Percentiles rank a stretch among this genome's conserved stretches.
phyloP scores from a whole-genome alignment of 92 coral and sea anemone genomes.

The Paramuricea clavata region DNA sequence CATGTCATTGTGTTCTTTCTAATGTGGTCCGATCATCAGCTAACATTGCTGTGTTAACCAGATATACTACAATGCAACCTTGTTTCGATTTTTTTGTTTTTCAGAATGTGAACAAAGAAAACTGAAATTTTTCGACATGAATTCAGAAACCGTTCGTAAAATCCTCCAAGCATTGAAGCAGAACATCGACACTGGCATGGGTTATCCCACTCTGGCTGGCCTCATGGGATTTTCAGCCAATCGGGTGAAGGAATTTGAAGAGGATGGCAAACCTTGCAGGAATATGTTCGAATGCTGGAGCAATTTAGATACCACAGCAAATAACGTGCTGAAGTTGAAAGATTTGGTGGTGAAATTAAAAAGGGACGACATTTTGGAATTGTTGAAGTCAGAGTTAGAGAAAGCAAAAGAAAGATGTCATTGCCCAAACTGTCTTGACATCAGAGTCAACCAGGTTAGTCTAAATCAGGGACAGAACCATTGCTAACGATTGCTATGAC shows the following conservation, averaged over 20 bases:
- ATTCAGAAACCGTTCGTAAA: not conserved
- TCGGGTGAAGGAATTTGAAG: not conserved
- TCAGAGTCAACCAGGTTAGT: too few relatives aligned
- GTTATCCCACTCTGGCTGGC: conserved; percentile 9
- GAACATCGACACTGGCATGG: conserved; percentile 1
- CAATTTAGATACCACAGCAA: not conserved
- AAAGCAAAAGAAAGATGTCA: not conserved
- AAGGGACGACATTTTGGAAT: conserved; percentile 1
- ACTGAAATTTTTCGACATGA: not conserved
- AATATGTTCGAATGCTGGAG: not conserved
- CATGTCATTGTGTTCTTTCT: too few relatives aligned
- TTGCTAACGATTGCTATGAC: too few relatives aligned
- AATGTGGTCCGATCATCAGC: too few relatives aligned
- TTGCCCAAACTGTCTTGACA: not conserved
- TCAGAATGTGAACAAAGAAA: not conserved
- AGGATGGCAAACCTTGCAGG: not conserved
- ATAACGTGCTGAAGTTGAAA: conserved; percentile 1
- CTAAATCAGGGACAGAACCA: too few relatives aligned
- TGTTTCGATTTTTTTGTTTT: not conserved
- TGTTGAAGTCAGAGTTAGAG: not conserved
- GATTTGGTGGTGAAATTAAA: not conserved
- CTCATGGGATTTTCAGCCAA: not conserved
- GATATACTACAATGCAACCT: too few relatives aligned
- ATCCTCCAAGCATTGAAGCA: not conserved
- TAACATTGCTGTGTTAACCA: too few relatives aligned